These are phyloP conservation scores for Adela reaumurella DNA, from an alignment of 2,888 invertebrate genomes.

Conservation along the genomic window DNA sequence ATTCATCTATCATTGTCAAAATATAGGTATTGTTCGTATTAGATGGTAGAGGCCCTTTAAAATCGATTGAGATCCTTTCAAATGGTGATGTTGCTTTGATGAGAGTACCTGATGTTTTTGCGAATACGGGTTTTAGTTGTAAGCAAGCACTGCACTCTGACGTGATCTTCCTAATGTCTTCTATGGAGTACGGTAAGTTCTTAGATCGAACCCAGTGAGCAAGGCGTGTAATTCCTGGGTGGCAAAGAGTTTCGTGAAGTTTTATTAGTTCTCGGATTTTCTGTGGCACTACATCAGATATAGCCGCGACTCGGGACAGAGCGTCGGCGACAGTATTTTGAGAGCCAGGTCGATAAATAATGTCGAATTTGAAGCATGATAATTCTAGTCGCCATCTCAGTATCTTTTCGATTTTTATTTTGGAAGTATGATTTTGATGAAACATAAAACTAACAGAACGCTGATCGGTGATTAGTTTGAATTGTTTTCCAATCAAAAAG, in stretches of 20 bases:
- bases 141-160: slow-evolving; percentile 10
- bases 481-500: slow-evolving; percentile 9
- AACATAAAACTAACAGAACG: slow-evolving; percentile 8
- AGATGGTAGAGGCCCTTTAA: slow-evolving; percentile 10
- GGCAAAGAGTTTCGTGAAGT: slow-evolving; percentile 9
- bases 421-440: background rate
- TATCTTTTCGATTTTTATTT: slow-evolving; percentile 2
- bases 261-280: slow-evolving; percentile 2
- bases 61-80: slow-evolving; percentile 11
- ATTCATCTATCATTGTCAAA: slow-evolving; percentile 13
- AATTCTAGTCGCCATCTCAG: slow-evolving; percentile 1
- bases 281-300: background rate
- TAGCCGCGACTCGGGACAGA: slow-evolving; percentile 8
- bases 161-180: slow-evolving; percentile 8
- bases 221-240: slow-evolving; percentile 11
- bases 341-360: slow-evolving; percentile 8
- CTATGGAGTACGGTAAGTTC: slow-evolving; percentile 9
- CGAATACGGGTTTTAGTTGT: slow-evolving; percentile 10
- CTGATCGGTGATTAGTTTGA: slow-evolving; percentile 10
- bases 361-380: slow-evolving; percentile 5
- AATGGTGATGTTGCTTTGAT: slow-evolving; percentile 12
- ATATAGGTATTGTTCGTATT: slow-evolving; percentile 7
- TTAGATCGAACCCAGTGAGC: slow-evolving; percentile 10
- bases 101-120: slow-evolving; percentile 4
- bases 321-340: slow-evolving; percentile 10